A percentile compares a stretch with the other conserved stretches of the same genome.
Evolutionary conservation across 2,797 vertebrate genomes (phyloP).

Genomic region (Rhynchonycteris naso): DNA sequence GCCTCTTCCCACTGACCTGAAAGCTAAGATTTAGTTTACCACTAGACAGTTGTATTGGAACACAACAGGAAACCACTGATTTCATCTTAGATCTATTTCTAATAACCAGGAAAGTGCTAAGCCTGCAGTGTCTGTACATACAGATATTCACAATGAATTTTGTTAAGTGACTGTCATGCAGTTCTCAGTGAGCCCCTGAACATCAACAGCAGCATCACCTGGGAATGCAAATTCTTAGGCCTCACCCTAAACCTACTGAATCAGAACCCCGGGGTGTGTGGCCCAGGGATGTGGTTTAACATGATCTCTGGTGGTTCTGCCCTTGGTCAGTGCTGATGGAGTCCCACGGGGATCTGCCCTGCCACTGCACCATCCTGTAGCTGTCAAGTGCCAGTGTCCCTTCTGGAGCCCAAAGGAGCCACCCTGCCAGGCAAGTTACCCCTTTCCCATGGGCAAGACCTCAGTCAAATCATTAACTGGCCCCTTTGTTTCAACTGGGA

Average conservation of each 20-base stretch:
- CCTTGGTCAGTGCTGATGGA: background rate
- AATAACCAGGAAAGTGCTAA: background rate
- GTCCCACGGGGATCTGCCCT: background rate
- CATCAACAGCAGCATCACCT: background rate
- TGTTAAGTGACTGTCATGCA: background rate
- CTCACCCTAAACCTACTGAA: background rate
- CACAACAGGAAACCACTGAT: conserved; percentile 37
- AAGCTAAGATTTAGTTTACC: background rate
- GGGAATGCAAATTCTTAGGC: background rate
- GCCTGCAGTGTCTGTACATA: background rate
- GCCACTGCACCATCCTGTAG: background rate
- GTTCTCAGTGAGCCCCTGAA: background rate
- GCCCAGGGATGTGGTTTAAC: background rate
- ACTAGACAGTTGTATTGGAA: background rate
- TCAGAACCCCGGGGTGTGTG: background rate
- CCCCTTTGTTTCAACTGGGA: background rate
- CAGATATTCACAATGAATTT: background rate
- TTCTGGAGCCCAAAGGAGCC: background rate
- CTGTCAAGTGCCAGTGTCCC: background rate
- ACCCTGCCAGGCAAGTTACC: background rate
- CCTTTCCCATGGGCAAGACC: background rate
- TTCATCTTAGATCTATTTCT: conserved; percentile 17
- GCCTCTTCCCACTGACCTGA: background rate
- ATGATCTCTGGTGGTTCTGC: background rate
- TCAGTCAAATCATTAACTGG: background rate